Percentiles rank a stretch among this genome's conserved stretches.
Evolutionary conservation across 2,797 vertebrate species (phyloP).

Genomic region (Meriones psammophilus): DNA sequence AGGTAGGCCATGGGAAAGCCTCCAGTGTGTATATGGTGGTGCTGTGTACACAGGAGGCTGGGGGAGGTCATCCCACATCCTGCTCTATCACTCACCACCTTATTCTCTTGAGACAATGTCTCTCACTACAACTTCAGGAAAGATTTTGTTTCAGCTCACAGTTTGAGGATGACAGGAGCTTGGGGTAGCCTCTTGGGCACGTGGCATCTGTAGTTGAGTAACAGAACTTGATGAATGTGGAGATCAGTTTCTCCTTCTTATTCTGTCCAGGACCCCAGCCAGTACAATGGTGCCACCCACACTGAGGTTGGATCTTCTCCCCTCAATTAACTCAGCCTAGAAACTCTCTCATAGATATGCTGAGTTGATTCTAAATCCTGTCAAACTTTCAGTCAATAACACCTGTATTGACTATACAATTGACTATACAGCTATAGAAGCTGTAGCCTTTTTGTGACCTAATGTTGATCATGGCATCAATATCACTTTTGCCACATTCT

Average conservation of each 20-base stretch:
- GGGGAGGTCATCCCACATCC: no score
- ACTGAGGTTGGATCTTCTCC: neutral
- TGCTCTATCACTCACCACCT: neutral
- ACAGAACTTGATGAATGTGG: neutral
- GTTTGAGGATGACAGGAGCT: neutral
- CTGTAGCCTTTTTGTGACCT: neutral
- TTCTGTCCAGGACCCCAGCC: neutral
- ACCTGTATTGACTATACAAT: no score
- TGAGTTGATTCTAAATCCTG: neutral
- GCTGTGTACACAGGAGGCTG: neutral
- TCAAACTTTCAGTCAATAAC: neutral
- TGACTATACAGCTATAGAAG: neutral
- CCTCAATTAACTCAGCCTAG: neutral
- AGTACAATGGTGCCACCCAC: neutral
- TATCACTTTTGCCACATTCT: neutral
- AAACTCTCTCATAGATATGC: neutral
- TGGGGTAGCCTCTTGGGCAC: neutral
- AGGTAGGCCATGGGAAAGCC: neutral
- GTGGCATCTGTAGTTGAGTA: neutral
- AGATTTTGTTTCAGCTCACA: neutral
- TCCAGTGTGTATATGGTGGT: neutral
- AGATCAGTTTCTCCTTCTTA: neutral
- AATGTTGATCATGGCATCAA: neutral
- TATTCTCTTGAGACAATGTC: neutral
- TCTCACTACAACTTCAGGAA: neutral